Conservation (phyloP, 2,797 vertebrate genomes). For the Ceyx erithaca region DNA sequence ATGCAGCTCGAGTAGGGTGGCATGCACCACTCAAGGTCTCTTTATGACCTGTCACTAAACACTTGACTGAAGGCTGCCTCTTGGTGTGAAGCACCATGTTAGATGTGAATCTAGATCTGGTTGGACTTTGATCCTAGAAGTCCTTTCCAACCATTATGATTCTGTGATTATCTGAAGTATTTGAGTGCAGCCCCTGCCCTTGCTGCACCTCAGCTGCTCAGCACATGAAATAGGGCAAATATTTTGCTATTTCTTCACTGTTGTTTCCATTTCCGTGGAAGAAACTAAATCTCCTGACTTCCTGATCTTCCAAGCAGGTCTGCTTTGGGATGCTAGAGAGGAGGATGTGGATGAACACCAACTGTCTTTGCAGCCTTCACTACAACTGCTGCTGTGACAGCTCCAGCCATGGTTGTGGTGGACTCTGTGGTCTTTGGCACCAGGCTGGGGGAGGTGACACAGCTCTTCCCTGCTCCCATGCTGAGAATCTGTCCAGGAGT, state of each 20-base stretch:
- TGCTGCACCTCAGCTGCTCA: accelerated
- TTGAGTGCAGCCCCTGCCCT: not conserved
- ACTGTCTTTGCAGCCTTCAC: not conserved
- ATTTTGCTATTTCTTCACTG: not conserved
- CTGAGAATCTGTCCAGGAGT: not conserved
- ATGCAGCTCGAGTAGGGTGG: accelerated
- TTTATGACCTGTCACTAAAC: accelerated
- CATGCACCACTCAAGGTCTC: not conserved
- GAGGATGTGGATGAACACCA: not conserved
- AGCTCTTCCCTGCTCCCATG: not conserved
- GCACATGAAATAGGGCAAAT: not conserved
- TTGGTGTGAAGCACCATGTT: not conserved
- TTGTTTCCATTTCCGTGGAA: not conserved
- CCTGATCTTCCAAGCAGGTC: not conserved
- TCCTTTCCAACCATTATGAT: too few species aligned
- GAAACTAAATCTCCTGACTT: not conserved
- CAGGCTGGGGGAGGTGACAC: not conserved
- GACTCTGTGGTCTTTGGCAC: not conserved
- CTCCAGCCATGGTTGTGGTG: accelerated
- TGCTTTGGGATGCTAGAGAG: not conserved
- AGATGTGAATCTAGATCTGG: not conserved
- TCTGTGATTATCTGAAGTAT: not conserved
- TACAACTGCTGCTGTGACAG: accelerated
- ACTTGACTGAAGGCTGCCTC: not conserved
- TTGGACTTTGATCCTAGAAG: not conserved